Conservation (phyloP, 2,888 invertebrate species). For the Drosophila sordidapex region DNA sequence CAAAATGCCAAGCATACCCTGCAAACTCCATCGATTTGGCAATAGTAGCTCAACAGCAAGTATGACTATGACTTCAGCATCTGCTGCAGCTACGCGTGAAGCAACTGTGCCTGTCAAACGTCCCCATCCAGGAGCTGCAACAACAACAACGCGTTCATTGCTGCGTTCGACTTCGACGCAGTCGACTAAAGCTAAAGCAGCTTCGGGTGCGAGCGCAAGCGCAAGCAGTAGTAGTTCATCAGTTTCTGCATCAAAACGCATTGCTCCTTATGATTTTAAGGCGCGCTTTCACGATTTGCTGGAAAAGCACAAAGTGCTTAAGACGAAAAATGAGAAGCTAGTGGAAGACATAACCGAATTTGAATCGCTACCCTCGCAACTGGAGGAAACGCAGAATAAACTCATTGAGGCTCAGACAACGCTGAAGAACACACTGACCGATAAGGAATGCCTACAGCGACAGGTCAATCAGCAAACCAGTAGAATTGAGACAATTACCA, state of each 20-base stretch:
- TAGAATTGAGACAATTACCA: constrained; percentile 78
- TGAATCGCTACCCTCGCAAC: constrained; percentile 86
- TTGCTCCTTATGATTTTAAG: constrained; percentile 88
- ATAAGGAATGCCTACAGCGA: constrained; percentile 78
- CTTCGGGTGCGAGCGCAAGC: background rate
- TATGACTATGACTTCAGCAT: constrained; percentile 9
- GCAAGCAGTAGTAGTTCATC: constrained; percentile 3
- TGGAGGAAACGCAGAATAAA: constrained; percentile 85
- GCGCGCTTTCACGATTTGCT: constrained; percentile 87
- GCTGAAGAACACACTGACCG: constrained; percentile 69
- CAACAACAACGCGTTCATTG: constrained; percentile 19
- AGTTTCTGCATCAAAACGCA: constrained; percentile 84
- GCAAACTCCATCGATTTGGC: constrained; percentile 73
- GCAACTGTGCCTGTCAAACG: constrained; percentile 24
- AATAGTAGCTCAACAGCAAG: constrained; percentile 2
- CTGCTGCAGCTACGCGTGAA: constrained; percentile 16
- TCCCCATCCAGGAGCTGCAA: background rate
- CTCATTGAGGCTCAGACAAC: constrained; percentile 78
- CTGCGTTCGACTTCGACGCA: constrained; percentile 27
- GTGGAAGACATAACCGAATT: constrained; percentile 85
- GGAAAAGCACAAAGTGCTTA: constrained; percentile 87
- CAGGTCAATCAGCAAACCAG: constrained; percentile 74
- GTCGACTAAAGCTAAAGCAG: constrained; percentile 28
- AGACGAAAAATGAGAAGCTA: constrained; percentile 86
- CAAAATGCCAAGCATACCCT: constrained; percentile 76